Base-by-base conservation (phyloP, 2,113 vertebrate genomes). In the Salvelinus namaycush region DNA sequence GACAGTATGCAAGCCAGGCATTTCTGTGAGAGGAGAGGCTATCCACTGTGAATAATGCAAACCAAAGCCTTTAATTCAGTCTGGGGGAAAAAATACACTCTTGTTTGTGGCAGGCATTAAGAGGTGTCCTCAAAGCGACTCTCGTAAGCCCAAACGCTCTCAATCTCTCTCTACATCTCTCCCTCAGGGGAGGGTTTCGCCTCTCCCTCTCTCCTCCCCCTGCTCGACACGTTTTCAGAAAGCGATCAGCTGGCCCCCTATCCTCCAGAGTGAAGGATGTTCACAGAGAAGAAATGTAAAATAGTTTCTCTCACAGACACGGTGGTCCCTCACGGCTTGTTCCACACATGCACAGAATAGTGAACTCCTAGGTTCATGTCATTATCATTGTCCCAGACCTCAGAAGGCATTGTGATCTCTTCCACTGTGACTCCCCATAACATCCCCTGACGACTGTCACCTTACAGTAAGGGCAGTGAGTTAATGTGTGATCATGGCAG, bases 41-140 rank as follows among this genome's bases (percentile, higher is more conserved):
- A 54, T 54, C 51, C 16, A 18, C 51, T 54, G 51, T 54, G 51
- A 54, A 54, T 54, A 54, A 54, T 54, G 51, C 51, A 54, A 4
- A 54, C 51, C 51, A 54, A 54, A 79, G 62, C 31, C 76, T 83
- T 83, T 75, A 75, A 88, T 87, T 79, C 59, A 59, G 62, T 16
- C 12, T 49, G 18, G 49, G 49, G 34, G 6, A 34, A 84, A 75
- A 82, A 88, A 77, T 81, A 54, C 67, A 14, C 48, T 49, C 51
- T 69, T 73, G 74, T 85, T 83, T 84, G 72, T 80, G 81, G 49
- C 71, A 68, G 69, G 29, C 39, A 14, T 77, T 57, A 62, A 76
- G 70, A 67, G 14, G 51, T 16, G 51, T 54, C 51, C 51, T 54
- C 79, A 70, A 80, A 84, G 57, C 20, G 39, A 22, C 68, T 65